phyloP scores from a whole-genome alignment of 1,140 invertebrate species.

The Hycleus phaleratus region DNA sequence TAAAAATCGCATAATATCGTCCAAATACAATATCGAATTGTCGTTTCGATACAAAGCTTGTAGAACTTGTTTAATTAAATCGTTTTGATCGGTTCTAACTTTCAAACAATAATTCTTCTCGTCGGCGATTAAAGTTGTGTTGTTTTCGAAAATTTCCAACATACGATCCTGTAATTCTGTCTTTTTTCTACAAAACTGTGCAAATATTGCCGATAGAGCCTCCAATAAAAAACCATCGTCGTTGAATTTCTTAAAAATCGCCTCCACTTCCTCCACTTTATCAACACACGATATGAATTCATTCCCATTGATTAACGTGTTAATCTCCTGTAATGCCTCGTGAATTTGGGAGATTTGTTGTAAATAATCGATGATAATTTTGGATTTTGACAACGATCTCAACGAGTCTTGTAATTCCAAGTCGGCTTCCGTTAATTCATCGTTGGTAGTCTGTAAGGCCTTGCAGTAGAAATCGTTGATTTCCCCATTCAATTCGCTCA shows the following conservation, averaged over 20 bases:
- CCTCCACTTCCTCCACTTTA: conserved; percentile 43
- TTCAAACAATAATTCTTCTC: conserved; percentile 15
- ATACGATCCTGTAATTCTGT: conserved; percentile 39
- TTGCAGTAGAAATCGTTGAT: conserved; percentile 45
- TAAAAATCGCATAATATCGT: conserved; percentile 46
- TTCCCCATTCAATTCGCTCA: conserved; percentile 43
- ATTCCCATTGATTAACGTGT: conserved; percentile 42
- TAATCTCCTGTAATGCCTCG: conserved; percentile 45
- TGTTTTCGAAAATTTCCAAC: conserved; percentile 42
- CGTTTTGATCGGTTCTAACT: conserved; percentile 17
- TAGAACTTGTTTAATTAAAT: conserved; percentile 18
- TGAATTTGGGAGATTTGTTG: conserved; percentile 45
- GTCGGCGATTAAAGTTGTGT: conserved; percentile 38
- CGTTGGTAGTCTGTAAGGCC: conserved; percentile 48
- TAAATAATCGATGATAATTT: conserved; percentile 45
- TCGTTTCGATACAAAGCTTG: conserved; percentile 16
- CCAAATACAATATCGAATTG: conserved; percentile 6
- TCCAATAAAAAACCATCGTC: conserved; percentile 46
- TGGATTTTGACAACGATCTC: conserved; percentile 45
- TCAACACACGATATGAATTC: conserved; percentile 44
- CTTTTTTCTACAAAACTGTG: conserved; percentile 36
- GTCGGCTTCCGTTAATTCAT: conserved; percentile 46
- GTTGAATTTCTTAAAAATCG: conserved; percentile 42
- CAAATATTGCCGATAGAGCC: conserved; percentile 39
- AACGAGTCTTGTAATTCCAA: conserved; percentile 48